Evolutionary conservation across 2,888 invertebrate species (phyloP), one percentile per base, ranked within the genome.

Genomic region (Dolichopus griseipennis): DNA sequence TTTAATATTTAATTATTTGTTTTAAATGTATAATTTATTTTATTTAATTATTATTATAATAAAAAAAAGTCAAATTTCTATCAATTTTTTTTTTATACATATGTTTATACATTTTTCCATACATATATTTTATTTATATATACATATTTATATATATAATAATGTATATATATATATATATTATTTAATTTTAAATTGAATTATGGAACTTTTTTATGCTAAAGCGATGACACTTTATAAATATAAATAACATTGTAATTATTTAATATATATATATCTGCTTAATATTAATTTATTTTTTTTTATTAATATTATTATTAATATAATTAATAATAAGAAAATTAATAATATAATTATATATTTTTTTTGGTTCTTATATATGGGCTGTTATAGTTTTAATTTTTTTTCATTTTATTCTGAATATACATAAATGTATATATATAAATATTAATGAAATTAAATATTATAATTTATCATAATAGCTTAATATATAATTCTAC

Each of bases 131-230:
- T 34, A 7, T 34, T 34, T 34, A 34, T 34, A 7, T 34, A 34
- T 34, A 34, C 9, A 34, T 34, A 9, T 34, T 1, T 37, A 37
- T 37, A 9, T 12, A 37, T 37, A 37, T 37, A 37, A 7, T 10
- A 4, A 37, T 37, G 4, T 37, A 37, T 37, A 37, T 37, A 37
- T 12, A 8, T 37, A 5, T 37, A 34, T 34, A 34, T 5, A 7
- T 37, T 37, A 12, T 37, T 37, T 37, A 37, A 10, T 37, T 10
- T 37, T 37, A 37, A 37, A 10, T 10, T 37, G 37, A 52, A 18
- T 52, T 52, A 52, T n/a, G 52, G 52, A 52, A 52, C 52, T 52
- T 52, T 27, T 27, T 41, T 52, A 52, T 52, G 52, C 52, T 52
- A 52, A 52, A 52, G 52, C 52, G 18, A 52, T 52, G 52, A 52